Percentiles rank a stretch among this genome's conserved stretches.
These are phyloP conservation scores for Drosophila micromelanica DNA, from an alignment of 1,140 invertebrate genomes.

Conservation along the genomic window DNA sequence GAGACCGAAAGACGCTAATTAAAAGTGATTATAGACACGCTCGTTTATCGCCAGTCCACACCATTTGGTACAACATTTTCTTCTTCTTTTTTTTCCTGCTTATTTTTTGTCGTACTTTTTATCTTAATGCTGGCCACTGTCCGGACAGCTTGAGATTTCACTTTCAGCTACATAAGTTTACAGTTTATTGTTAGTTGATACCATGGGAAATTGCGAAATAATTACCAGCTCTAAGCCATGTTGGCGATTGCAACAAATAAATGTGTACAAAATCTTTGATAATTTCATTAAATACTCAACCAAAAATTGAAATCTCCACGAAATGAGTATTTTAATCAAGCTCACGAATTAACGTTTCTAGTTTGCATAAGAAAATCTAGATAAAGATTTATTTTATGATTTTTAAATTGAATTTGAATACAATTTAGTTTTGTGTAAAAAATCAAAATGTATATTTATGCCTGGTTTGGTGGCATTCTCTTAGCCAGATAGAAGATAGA, in stretches of 20 bases:
- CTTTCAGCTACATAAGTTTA: conserved; percentile 21
- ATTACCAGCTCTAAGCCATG: not conserved
- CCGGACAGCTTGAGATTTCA: conserved; percentile 25
- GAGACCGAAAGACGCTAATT: conserved; percentile 57
- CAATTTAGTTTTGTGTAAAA: no score
- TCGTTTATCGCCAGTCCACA: conserved; percentile 43
- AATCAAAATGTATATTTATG: no score
- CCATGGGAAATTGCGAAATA: conserved; percentile 2
- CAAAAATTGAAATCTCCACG: no score
- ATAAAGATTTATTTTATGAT: no score
- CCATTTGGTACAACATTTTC: conserved; percentile 14
- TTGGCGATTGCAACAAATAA: not conserved
- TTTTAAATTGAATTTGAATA: no score
- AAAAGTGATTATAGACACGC: conserved; percentile 79
- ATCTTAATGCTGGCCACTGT: conserved; percentile 27
- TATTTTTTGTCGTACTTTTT: conserved; percentile 34
- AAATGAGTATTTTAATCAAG: no score
- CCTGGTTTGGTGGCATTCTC: no score
- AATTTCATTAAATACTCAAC: no score
- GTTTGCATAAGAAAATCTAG: no score
- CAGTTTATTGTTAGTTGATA: conserved; percentile 11
- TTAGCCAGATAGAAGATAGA: no score
- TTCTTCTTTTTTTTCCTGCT: conserved; percentile 9
- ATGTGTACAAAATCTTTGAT: no score
- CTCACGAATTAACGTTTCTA: no score